These are phyloP conservation scores for Melanotaenia maccullochi DNA, from an alignment of 2,797 vertebrate species.

Conservation along the genomic window DNA sequence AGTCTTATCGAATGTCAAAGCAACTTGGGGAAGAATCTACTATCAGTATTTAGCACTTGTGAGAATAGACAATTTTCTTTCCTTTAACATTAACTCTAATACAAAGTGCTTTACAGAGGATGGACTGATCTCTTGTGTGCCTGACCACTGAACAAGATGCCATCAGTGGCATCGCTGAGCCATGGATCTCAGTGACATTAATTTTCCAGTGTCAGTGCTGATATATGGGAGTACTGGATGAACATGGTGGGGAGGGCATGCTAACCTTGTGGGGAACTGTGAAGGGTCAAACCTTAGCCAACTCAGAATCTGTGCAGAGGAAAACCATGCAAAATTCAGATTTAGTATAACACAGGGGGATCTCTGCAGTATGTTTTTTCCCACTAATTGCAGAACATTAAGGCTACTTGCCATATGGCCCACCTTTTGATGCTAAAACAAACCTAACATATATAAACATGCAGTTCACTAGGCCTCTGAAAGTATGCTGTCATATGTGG, in stretches of 20 bases:
- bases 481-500: not conserved
- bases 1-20: not conserved
- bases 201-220: slow-evolving; percentile 79
- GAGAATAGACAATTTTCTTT: slow-evolving; percentile 7
- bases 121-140: slow-evolving; percentile 42
- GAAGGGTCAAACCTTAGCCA: slow-evolving; percentile 66
- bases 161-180: slow-evolving; percentile 49
- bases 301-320: slow-evolving; percentile 34
- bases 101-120: slow-evolving; percentile 14
- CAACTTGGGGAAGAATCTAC: not conserved
- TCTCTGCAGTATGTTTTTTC: not conserved
- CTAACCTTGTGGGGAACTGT: slow-evolving; percentile 78
- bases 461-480: not conserved
- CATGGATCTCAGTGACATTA: slow-evolving; percentile 68
- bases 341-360: slow-evolving; percentile 9
- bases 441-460: not conserved
- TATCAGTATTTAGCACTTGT: slow-evolving; percentile 6
- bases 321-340: slow-evolving; percentile 15
- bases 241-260: slow-evolving; percentile 73
- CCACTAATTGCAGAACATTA: too few relatives aligned
- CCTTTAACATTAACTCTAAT: slow-evolving; percentile 17
- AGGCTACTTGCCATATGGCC: too few relatives aligned
- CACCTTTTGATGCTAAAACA: not conserved
- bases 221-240: slow-evolving; percentile 78
- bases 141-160: slow-evolving; percentile 44